Base-by-base conservation (phyloP, 2,797 vertebrate genomes). In the Coregonus sp. region DNA sequence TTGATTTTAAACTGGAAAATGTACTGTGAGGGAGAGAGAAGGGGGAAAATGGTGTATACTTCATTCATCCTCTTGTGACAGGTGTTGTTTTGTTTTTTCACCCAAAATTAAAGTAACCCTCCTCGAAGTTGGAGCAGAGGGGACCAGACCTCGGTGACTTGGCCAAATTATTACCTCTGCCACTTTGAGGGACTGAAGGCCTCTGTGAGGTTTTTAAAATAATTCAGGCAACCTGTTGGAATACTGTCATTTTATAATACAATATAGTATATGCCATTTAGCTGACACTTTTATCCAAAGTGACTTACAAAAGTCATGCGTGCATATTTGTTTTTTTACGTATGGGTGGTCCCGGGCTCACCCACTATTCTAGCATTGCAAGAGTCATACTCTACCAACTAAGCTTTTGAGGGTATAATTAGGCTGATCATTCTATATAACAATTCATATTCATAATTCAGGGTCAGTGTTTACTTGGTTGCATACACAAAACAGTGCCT, bases 161-260 rank as follows among this genome's bases (percentile, higher is more conserved):
- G 25, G 25, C 25, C 25, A 25, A 25, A 25, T 25, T 25, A 25
- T 33, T 33, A 3, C 31, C 31, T 33, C 31, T 33, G 31, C 1
- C 31, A 33, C 76, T 25, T 25, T 72, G 29, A 77, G 80, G 81
- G 76, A 77, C 74, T 5, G 61, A 73, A 85, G 82, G 85, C 88
- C 82, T 72, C 79, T 81, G 33, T 86, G 83, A 88, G 80, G 61
- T 72, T 75, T 86, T 89, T 80, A 86, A 80, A 80, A 25, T 52
- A 77, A 78, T 85, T 83, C 77, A 77, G 77, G 88, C 81, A 80
- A 84, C 74, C 71, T 70, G 75, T 56, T 84, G 80, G 85, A 84
- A 86, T 76, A 76, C 82, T 54, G 66, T 72, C 86, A 74, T 85
- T 89, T 81, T 76, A 78, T 80, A 73, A 76, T 74, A 81, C 82